Evolutionary conservation across 2,113 vertebrate species (phyloP), one percentile per base, ranked within the genome.

Genomic region (Gasterosteus aculeatus): DNA sequence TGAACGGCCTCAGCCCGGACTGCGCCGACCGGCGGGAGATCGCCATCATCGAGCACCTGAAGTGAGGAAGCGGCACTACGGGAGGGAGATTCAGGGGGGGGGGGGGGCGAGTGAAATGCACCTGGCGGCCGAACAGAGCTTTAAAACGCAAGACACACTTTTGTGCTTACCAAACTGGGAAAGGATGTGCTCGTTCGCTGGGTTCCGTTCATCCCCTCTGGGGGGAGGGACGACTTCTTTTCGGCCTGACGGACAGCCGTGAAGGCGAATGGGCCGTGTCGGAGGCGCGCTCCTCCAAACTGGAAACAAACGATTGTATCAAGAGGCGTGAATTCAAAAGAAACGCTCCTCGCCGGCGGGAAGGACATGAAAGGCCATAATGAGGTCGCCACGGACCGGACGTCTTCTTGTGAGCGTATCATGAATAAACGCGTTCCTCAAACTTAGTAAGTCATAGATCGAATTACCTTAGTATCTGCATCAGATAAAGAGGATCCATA

Each of bases 1-100:
- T 99, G 85, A 99, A 99, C 7, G 97, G 98, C n/a, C 94, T 99
- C 86, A 97, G 96, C 9, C 97, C 98, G 0, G 96, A 97, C 87
- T 96, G 96, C 78, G 95, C 96, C 5, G 92, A 92, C 59, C 81
- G 95, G 5, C 93, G 95, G 75, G 97, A 99, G 80, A 94, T 97
- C 5, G 94, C 96, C 0, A 93, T 97, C 47, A 96, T 97, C 14
- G 97, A 99, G 91, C 96, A 95, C 79, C 91, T 96, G 63, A 97
- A 99, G 90, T 98, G 94, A 94, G 83, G 22, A 26, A 26, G 22
- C 22, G 22, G 22, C 22, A 26, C 22, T 26, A 26, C 22, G 22
- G 22, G 22, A 26, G 19, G 46, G 7, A 22, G 19, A 66, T 29
- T 63, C 72, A 39, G 12, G 18, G 16, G 59, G 79, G 11, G 1